phyloP scores from a whole-genome alignment of 2,113 vertebrate species.

The Choloepus hoffmanni region DNA sequence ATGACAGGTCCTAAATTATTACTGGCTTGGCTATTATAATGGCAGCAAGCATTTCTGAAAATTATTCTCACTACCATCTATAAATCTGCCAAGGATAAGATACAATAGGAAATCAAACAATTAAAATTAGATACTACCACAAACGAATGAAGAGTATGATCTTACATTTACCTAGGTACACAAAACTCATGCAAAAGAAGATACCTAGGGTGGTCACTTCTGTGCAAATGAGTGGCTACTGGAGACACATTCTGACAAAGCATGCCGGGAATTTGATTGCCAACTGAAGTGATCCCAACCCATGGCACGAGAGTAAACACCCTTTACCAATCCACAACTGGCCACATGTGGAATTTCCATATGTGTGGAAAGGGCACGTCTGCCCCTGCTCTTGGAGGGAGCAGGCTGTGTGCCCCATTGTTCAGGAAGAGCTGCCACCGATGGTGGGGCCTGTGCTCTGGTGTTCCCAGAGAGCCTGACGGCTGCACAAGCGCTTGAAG shows the following conservation, averaged over 20 bases:
- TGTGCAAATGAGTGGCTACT: neutral
- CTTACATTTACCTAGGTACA: neutral
- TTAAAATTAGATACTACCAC: neutral
- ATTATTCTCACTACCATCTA: neutral
- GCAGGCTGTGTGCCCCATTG: no score
- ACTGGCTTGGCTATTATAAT: neutral
- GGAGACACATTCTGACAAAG: neutral
- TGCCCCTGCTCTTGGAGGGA: no score
- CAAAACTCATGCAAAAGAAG: neutral
- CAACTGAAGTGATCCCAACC: neutral
- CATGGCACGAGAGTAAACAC: neutral
- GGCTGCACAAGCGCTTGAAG: no score
- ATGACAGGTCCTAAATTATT: neutral
- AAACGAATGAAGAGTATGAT: neutral
- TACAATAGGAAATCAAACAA: neutral
- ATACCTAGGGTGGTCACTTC: neutral
- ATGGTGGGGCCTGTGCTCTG: no score
- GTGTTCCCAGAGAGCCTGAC: no score
- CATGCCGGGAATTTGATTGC: neutral
- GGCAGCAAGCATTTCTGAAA: slow-evolving; percentile 17
- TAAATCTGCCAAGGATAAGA: neutral
- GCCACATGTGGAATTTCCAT: no score
- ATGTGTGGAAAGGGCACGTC: no score
- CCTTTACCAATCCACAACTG: neutral
- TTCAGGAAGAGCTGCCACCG: no score